Percentiles rank a stretch among this genome's conserved stretches.
These are phyloP conservation scores for Mizuhopecten yessoensis DNA, from an alignment of 1,140 invertebrate genomes.

Conservation along the genomic window DNA sequence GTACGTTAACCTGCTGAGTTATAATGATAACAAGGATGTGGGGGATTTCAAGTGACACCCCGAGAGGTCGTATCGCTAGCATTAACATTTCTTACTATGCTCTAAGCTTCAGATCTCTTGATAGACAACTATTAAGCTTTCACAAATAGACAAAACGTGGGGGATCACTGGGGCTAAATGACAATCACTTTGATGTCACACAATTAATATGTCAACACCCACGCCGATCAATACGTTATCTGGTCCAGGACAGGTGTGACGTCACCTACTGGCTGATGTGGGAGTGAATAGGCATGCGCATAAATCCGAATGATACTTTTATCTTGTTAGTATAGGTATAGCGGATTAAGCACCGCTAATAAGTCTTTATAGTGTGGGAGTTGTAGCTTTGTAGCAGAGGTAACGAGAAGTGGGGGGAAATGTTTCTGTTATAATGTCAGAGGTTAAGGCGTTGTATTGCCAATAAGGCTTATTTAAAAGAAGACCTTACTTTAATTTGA, in stretches of 20 bases:
- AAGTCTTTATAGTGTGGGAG: background rate
- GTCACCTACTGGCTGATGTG: background rate
- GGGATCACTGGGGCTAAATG: conserved; percentile 6
- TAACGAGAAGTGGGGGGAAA: conserved; percentile 4
- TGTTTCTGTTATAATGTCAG: conserved; percentile 4
- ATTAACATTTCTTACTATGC: background rate
- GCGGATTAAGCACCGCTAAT: background rate
- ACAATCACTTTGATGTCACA: conserved; percentile 13
- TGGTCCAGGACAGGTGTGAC: background rate
- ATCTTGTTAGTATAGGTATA: background rate
- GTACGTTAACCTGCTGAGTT: too few species aligned
- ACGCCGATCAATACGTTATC: conserved; percentile 25
- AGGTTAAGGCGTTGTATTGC: background rate
- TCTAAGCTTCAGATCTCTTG: background rate
- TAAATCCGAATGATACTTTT: background rate
- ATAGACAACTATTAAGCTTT: background rate
- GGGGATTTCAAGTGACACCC: too few species aligned
- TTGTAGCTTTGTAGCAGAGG: background rate
- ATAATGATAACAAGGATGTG: too few species aligned
- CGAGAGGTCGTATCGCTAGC: background rate
- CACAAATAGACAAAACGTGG: background rate
- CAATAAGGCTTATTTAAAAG: background rate
- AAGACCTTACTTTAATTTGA: too few species aligned
- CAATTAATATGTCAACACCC: conserved; percentile 18
- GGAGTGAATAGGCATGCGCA: background rate